These are phyloP conservation scores for Lineus longissimus DNA, from an alignment of 1,140 invertebrate species.

Conservation along the genomic window DNA sequence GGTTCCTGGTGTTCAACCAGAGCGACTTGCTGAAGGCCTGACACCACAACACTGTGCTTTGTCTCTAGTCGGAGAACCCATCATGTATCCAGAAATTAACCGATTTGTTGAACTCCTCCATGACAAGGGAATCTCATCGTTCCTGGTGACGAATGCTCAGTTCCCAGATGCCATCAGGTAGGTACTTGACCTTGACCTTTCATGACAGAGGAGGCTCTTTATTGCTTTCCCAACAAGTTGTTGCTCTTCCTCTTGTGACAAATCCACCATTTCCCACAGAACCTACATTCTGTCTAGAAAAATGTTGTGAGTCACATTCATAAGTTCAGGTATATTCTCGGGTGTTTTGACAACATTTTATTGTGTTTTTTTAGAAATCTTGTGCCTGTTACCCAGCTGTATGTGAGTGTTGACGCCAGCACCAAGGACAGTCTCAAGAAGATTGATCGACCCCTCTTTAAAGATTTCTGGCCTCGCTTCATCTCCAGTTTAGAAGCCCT, in stretches of 20 bases:
- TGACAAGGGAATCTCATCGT: constrained; percentile 59
- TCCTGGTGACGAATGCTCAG: constrained; percentile 66
- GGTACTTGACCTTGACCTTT: constrained; percentile 11
- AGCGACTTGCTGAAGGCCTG: constrained; percentile 59
- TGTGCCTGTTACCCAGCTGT: constrained; percentile 63
- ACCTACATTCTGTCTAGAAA: too few relatives aligned
- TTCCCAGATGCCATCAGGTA: constrained; percentile 63
- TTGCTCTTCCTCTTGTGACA: too few relatives aligned
- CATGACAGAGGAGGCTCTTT: too few relatives aligned
- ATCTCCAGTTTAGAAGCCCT: constrained; percentile 60
- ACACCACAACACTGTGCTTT: constrained; percentile 61
- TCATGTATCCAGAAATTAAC: constrained; percentile 69
- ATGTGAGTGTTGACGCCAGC: constrained; percentile 65
- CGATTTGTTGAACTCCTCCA: constrained; percentile 60
- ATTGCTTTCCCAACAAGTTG: too few relatives aligned
- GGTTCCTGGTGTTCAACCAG: constrained; percentile 61
- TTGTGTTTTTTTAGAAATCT: constrained; percentile 53
- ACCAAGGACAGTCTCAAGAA: constrained; percentile 65
- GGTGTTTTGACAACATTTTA: too few relatives aligned
- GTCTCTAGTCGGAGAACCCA: constrained; percentile 66
- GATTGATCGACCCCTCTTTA: constrained; percentile 64
- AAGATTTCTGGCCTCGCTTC: constrained; percentile 65
- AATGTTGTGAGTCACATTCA: too few relatives aligned
- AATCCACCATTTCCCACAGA: too few relatives aligned
- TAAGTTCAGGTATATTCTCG: too few relatives aligned